Percentiles rank a stretch among this genome's conserved stretches.
phyloP scores from a whole-genome alignment of 2,113 vertebrate genomes.

The Aptenodytes patagonicus region DNA sequence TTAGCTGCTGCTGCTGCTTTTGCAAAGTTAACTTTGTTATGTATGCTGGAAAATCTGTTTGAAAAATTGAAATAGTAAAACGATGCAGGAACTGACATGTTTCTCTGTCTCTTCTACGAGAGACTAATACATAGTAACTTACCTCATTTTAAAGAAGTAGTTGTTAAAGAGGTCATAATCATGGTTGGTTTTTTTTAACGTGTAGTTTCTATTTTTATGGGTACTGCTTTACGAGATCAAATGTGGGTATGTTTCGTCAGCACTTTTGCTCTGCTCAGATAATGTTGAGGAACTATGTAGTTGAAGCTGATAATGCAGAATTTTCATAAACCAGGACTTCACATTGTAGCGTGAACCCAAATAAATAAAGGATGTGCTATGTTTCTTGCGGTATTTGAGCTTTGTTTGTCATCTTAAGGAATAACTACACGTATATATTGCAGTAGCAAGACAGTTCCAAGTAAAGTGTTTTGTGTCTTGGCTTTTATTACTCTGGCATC shows the following conservation, averaged over 20 bases:
- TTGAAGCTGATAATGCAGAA: background rate
- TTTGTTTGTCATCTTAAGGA: background rate
- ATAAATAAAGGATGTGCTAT: background rate
- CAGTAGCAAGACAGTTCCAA: background rate
- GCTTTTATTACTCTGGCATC: background rate
- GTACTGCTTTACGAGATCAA: background rate
- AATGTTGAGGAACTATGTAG: background rate
- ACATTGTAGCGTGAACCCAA: background rate
- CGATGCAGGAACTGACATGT: rapidly evolving
- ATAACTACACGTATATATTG: background rate
- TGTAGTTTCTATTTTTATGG: background rate
- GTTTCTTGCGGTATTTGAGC: background rate
- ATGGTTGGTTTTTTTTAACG: background rate
- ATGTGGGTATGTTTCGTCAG: background rate
- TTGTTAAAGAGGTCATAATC: background rate
- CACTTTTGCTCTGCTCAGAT: background rate
- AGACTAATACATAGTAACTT: rapidly evolving
- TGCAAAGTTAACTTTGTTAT: background rate
- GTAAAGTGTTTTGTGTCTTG: background rate
- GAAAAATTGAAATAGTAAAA: background rate
- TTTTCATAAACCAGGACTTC: background rate
- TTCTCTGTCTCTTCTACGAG: background rate
- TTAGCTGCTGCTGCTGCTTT: background rate
- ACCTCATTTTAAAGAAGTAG: background rate
- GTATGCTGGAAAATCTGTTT: background rate